Evolutionary conservation across 2,113 vertebrate species (phyloP), one percentile per base, ranked within the genome.

Genomic region (Pipa parva): DNA sequence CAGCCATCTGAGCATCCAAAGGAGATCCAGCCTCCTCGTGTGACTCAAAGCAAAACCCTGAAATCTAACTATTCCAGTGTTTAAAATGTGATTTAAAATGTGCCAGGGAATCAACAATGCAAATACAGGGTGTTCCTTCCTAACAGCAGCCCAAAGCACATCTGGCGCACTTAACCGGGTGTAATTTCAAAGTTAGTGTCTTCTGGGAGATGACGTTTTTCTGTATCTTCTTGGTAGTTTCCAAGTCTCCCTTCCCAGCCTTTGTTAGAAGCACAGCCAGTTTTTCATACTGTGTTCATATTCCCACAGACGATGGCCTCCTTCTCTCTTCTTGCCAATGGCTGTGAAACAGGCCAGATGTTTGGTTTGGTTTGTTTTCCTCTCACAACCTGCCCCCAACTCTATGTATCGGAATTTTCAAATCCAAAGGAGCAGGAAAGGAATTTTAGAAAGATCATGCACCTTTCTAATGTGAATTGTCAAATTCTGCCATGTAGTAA

Each of bases 301-400:
- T 65, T 51, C 63, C 63, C 11, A 31, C 18, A 37, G 63, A 65
- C 18, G 15, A 59, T 60, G 26, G 57, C 65, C 29, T 69, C 48
- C 25, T 52, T 31, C 45, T 60, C 63, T 57, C 54, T 67, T 67
- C 54, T 20, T 12, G 25, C 36, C 65, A 69, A 28, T 60, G 22
- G 39, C 29, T 24, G 21, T 42, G 46, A 60, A 28, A 6, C 59
- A 52, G 20, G 48, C 49, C 65, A 69, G 57, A 60, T 60, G 65
- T 69, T 46, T 17, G 25, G 24, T 15, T n/a, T 60, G 65, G 60
- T 46, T 17, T 36, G 24, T 15, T n/a, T 18, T 52, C 65, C n/a
- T 24, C 13, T 31, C 57, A 42, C 13, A 29, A 24, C 10, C n/a
- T n/a, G n/a, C n/a, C n/a, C n/a, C n/a, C n/a, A n/a, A n/a, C n/a